Percentiles rank a stretch among this genome's conserved stretches.
phyloP scores from a whole-genome alignment of 2,113 vertebrate species.

The Crotalus tigris region DNA sequence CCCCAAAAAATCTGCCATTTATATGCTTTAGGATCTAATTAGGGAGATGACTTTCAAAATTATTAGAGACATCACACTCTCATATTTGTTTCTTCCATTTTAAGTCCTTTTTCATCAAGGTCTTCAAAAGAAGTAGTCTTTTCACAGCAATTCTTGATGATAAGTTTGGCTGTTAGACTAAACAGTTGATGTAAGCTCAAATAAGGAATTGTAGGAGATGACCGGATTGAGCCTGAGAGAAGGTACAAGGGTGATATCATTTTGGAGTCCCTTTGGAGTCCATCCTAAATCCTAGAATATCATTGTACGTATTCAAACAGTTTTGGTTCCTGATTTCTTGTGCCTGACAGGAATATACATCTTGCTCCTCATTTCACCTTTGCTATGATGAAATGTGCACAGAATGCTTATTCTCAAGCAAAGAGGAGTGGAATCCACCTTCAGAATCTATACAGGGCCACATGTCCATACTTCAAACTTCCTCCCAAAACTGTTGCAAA shows the following conservation, averaged over 20 bases:
- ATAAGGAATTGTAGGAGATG: not conserved
- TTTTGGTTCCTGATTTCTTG: not conserved
- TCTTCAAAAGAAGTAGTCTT: not conserved
- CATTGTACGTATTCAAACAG: not conserved
- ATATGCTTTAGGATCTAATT: slow-evolving; percentile 11
- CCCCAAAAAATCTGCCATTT: slow-evolving; percentile 25
- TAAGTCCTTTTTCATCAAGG: not conserved
- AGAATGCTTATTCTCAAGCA: not conserved
- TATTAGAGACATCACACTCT: not conserved
- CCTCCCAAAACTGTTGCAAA: not conserved
- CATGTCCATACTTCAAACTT: not conserved
- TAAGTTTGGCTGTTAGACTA: not conserved
- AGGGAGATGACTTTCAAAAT: slow-evolving; percentile 19
- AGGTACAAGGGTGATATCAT: not conserved
- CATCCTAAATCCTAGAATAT: not conserved
- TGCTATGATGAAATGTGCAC: not conserved
- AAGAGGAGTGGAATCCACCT: not conserved
- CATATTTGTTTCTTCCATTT: not conserved
- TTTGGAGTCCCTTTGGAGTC: not conserved
- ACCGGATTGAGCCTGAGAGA: not conserved
- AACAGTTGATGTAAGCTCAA: not conserved
- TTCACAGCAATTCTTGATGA: not conserved
- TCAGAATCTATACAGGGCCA: not conserved
- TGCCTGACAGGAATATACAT: not conserved
- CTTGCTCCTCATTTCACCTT: not conserved